Base-by-base conservation (phyloP, 2,113 vertebrate species). In the Silurus meridionalis region DNA sequence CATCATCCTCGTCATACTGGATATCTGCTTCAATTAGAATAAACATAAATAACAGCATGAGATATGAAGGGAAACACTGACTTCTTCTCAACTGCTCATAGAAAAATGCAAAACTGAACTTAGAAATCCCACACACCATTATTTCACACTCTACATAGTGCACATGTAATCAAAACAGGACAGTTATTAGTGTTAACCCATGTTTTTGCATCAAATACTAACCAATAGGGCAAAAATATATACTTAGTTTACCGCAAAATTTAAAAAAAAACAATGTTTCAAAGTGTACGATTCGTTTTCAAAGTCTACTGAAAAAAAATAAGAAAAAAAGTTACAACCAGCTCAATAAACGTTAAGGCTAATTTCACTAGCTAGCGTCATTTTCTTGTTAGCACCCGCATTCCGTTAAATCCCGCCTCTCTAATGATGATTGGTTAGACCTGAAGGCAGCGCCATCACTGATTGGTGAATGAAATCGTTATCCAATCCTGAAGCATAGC, bases 1-100 rank as follows among this genome's bases (percentile, higher is more conserved):
- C 98, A 57, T 99, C 98, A 23, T 99, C 98, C 77, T 99, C 98
- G 90, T 99, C 98, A 88, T 99, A 99, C 7, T 98, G 98, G 91
- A 97, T 97, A 93, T 99, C 98, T 99, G 89, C 61, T 83, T 23
- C 23, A 90, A 92, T 85, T 10, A 89, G 7, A 48, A 53, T 14
- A 15, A 37, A 66, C 21, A 66, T 3, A 37, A 19, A 58, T 5
- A 58, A 15, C 7, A 72, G 25, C 66, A 67, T 19, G 25, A 21
- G 21, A 21, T 48, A 72, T 21, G 69, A 48, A 71, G 28, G 17
- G 13, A 4, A 1, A 0, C 25, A 7, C 4, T 25, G 1, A 57
- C 28, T 28, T n/a, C 60, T 21, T 17, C 6, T 61, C 60, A 11
- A 11, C 23, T 13, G n/a, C n/a, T 25, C 5, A 28, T 5, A 67